Evolutionary conservation across 2,797 vertebrate species (phyloP).

Genomic region (Champsocephalus gunnari): DNA sequence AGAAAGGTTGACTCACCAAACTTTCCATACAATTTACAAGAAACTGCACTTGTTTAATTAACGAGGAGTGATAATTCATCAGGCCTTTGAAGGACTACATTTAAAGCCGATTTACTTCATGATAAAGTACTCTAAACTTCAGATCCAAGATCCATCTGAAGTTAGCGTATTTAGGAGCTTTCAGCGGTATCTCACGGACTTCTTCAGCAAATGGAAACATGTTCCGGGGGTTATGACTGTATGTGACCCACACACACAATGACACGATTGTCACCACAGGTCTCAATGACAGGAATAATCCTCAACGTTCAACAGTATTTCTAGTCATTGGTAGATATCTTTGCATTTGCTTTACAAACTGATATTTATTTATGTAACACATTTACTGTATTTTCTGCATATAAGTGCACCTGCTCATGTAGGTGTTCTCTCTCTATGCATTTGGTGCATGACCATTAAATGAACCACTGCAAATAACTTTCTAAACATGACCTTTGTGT

Average conservation of each 20-base stretch:
- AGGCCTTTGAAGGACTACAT: not conserved
- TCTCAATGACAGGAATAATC: not conserved
- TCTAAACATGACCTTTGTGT: slow-evolving; percentile 3
- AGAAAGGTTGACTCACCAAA: slow-evolving; percentile 26
- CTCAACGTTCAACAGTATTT: not conserved
- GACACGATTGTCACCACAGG: not conserved
- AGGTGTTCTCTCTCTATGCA: not conserved
- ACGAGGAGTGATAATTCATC: slow-evolving; percentile 21
- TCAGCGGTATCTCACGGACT: not conserved
- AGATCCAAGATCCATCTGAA: not conserved
- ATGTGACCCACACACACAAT: not conserved
- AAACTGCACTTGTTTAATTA: slow-evolving; percentile 34
- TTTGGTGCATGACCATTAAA: too few species aligned
- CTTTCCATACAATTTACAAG: slow-evolving; percentile 9
- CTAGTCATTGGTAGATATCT: not conserved
- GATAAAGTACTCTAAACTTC: not conserved
- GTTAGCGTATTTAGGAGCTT: not conserved
- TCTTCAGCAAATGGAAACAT: not conserved
- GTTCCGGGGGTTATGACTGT: not conserved
- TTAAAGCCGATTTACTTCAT: not conserved
- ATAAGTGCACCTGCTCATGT: not conserved
- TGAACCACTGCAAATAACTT: too few species aligned
- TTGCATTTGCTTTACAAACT: not conserved
- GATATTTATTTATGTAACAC: not conserved
- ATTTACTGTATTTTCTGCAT: not conserved